These are phyloP conservation scores for Oryzias celebensis DNA, from an alignment of 2,113 vertebrate species.

Conservation along the genomic window DNA sequence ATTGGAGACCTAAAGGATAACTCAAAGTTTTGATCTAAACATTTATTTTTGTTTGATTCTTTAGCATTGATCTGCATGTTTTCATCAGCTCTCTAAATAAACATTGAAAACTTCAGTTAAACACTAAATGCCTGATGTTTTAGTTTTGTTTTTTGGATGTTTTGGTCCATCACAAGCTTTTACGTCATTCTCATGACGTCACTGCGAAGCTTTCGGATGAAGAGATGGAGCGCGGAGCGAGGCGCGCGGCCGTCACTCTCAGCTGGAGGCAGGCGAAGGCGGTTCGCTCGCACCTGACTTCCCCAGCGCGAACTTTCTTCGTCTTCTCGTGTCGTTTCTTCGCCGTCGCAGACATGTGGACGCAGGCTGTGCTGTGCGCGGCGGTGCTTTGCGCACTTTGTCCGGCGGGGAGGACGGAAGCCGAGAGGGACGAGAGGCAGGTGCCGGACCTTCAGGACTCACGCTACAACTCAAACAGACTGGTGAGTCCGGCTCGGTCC, in stretches of 20 bases:
- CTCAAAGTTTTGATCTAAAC: too few species aligned
- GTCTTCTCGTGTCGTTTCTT: neutral
- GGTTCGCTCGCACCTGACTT: slow-evolving; percentile 3
- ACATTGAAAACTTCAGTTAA: neutral
- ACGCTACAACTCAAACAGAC: slow-evolving; percentile 71
- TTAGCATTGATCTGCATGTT: too few species aligned
- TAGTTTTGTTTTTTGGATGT: neutral
- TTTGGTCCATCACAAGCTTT: neutral
- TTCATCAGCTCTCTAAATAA: neutral
- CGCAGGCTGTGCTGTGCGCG: slow-evolving; percentile 63
- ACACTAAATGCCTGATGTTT: neutral
- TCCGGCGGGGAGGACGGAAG: slow-evolving; percentile 55
- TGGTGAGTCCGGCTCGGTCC: slow-evolving; percentile 39
- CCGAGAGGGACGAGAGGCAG: slow-evolving; percentile 71
- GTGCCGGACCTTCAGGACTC: slow-evolving; percentile 73
- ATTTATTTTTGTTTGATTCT: too few species aligned
- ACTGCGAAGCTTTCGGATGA: neutral
- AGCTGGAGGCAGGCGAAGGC: slow-evolving; percentile 8
- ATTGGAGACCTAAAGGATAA: too few species aligned
- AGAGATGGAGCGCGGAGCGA: slow-evolving; percentile 21
- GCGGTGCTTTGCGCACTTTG: slow-evolving; percentile 67
- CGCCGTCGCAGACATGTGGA: slow-evolving; percentile 48
- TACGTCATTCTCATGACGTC: slow-evolving; percentile 33
- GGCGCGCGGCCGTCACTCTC: neutral
- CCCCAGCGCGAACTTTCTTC: neutral